Conservation (phyloP, 2,888 invertebrate genomes). For the Perdita meconis region DNA sequence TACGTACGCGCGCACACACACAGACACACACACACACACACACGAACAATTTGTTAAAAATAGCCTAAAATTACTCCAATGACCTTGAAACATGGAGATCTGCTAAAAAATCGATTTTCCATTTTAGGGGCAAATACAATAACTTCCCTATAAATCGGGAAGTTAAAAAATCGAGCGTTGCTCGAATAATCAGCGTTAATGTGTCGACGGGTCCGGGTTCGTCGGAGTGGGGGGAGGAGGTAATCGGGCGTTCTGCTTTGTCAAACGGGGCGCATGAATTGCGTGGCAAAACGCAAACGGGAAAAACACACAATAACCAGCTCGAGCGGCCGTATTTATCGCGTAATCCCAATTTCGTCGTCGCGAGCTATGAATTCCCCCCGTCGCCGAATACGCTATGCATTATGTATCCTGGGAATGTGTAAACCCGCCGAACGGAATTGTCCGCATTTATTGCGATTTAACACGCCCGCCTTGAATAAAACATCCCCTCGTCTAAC, state of each 20-base stretch:
- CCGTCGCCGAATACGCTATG: slow-evolving; percentile 43
- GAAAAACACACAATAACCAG: slow-evolving; percentile 24
- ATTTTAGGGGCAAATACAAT: too few relatives aligned
- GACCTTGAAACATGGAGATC: too few relatives aligned
- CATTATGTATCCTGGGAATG: slow-evolving; percentile 58
- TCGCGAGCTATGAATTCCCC: slow-evolving; percentile 51
- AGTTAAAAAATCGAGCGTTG: neutral
- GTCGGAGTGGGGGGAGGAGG: too few relatives aligned
- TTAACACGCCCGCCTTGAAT: slow-evolving; percentile 47
- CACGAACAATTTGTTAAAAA: too few relatives aligned
- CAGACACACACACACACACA: too few relatives aligned
- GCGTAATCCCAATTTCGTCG: slow-evolving; percentile 50
- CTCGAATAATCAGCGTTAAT: slow-evolving; percentile 18
- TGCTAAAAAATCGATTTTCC: too few relatives aligned
- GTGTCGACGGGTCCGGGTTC: neutral
- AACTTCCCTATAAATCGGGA: too few relatives aligned
- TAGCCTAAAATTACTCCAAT: too few relatives aligned
- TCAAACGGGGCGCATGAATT: slow-evolving; percentile 20
- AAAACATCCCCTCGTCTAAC: slow-evolving; percentile 53
- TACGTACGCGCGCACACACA: too few relatives aligned
- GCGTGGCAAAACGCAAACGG: slow-evolving; percentile 18
- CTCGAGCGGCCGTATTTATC: slow-evolving; percentile 41
- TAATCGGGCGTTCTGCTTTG: slow-evolving; percentile 21
- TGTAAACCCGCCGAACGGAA: slow-evolving; percentile 53
- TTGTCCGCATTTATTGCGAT: slow-evolving; percentile 53